Evolutionary conservation across 2,797 vertebrate genomes (phyloP), one percentile per base, ranked within the genome.

Genomic region (Staurois parvus): DNA sequence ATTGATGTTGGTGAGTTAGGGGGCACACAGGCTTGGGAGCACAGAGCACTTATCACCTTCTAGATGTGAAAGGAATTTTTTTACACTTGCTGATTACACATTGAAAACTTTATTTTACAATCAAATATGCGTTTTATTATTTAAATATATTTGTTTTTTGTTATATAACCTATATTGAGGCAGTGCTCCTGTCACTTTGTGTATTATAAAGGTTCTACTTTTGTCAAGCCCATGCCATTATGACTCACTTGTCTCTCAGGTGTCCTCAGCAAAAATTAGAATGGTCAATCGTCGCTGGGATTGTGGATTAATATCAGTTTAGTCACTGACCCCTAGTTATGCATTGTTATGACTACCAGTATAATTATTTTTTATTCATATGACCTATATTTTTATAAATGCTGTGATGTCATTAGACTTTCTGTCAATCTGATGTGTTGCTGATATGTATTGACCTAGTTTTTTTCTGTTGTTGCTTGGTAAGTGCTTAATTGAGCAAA

Each of bases 361-460:
- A n/a, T 79, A 42, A 34, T 48, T 42, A 30, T 37, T 37, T 40
- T 62, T 64, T 34, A 24, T 56, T 62, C 19, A 68, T 48, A 19
- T 79, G 85, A 84, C 81, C 85, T 84, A 84, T 29, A 83, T 87
- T 79, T 59, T 29, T 79, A 15, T 62, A 45, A 78, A 29, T 45
- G 13, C 67, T 84, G 21, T 78, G 52, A 79, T 59, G 34, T 84
- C 68, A 78, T 32, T 84, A 59, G 68, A 62, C 68, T 40, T 80
- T 40, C 26, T 40, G 79, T 59, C 52, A 62, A 26, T 59, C 52
- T n/a, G 68, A 72, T 70, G 29, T 56, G 68, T 37, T 28, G 24
- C 30, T 62, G 62, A 62, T 70, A n/a, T 24, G 29, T 76, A 42
- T 69, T 76, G 77, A 72, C 76, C 76, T 79, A 84, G 69, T 45